phyloP scores from a whole-genome alignment of 2,888 invertebrate genomes.

The Diadegma fenestrale region DNA sequence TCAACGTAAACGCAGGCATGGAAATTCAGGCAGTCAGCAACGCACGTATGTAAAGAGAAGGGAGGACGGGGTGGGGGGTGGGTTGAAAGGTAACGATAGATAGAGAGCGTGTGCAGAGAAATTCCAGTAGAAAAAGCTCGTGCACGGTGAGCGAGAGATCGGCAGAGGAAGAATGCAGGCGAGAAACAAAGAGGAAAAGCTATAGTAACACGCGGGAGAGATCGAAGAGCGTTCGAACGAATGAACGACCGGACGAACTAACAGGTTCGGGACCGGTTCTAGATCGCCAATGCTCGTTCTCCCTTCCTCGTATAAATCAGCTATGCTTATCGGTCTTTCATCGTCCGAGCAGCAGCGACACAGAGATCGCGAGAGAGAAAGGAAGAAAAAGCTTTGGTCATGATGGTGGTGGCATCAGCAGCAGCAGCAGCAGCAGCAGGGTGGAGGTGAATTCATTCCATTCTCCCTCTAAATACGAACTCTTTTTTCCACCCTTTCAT shows the following conservation, averaged over 20 bases:
- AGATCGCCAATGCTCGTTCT: slow-evolving; percentile 77
- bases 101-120: slow-evolving; percentile 39
- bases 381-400: slow-evolving; percentile 42
- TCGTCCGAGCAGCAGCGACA: slow-evolving; percentile 75
- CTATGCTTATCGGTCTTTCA: slow-evolving; percentile 85
- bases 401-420: slow-evolving; percentile 40
- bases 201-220: slow-evolving; percentile 56
- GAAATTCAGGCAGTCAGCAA: slow-evolving; percentile 62
- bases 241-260: slow-evolving; percentile 73
- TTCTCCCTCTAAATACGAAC: slow-evolving; percentile 84
- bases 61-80: not conserved
- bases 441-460: slow-evolving; percentile 84
- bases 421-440: slow-evolving; percentile 43
- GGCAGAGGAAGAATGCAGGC: slow-evolving; percentile 45
- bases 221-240: slow-evolving; percentile 74
- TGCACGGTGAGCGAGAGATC: slow-evolving; percentile 60
- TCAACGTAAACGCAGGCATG: slow-evolving; percentile 80
- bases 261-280: slow-evolving; percentile 76
- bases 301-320: slow-evolving; percentile 82
- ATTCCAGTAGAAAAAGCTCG: slow-evolving; percentile 59
- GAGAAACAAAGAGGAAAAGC: slow-evolving; percentile 33
- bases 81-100: slow-evolving; percentile 25
- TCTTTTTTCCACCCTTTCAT: slow-evolving; percentile 76
- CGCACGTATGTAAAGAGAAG: slow-evolving; percentile 68
- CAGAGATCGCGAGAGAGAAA: slow-evolving; percentile 9